Base-by-base conservation (phyloP, 2,113 vertebrate genomes). In the Leucopsar rothschildi region DNA sequence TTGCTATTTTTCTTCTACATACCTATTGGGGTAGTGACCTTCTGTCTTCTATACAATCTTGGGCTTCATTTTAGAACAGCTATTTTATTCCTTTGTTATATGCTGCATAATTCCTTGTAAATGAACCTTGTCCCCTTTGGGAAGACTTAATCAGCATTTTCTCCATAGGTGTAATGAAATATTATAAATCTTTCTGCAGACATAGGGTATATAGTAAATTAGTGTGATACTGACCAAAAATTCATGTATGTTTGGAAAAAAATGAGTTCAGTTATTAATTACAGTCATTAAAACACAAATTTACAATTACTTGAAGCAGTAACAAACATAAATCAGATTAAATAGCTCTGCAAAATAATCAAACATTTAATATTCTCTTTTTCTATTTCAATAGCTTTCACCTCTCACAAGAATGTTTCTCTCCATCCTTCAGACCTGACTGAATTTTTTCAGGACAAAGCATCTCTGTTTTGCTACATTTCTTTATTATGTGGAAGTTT, bases 321-420 rank as follows among this genome's bases (percentile, higher is more conserved):
- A 75, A 75, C 42, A 96, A 95, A 60, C 73, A 89, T 94, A 95
- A 97, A 97, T 94, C 93, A 96, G 87, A 97, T 56, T 72, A 71
- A 92, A 90, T 65, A 6, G 5, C 29, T 44, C n/a, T 63, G 24
- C 21, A 92, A 94, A 95, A 64, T 88, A 90, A 81, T 91, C 7
- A 84, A 90, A 90, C 2, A 50, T 82, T 89, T 69, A 81, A 84
- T 94, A 90, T 75, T 82, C 8, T 82, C 28, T 85, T 70, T 87
- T 93, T 91, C 23, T 72, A 13, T 82, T 96, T 92, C 56, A 88
- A 25, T 65, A 72, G 37, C 31, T 84, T 94, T 96, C 40, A 79
- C 57, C 15, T 83, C 72, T 91, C 42, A 56, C 20, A 70, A 50
- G 10, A 78, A 65, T 59, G 47, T 88, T 92, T 87, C 39, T 77